Evolutionary conservation across 2,888 invertebrate species (phyloP), one percentile per base, ranked within the genome.

Genomic region (Drosophila multiciliata): DNA sequence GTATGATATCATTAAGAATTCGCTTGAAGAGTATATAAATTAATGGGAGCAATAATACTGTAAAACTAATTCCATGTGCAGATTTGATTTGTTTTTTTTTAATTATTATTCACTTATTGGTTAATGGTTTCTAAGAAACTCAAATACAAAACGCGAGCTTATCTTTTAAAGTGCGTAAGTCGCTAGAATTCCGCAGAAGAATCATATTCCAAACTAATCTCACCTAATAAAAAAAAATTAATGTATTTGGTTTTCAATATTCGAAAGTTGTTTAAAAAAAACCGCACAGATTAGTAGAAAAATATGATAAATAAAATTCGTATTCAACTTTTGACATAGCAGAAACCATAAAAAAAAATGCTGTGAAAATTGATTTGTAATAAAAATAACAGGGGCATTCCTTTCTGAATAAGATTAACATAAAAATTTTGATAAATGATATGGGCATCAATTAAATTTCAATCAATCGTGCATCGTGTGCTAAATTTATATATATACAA

Each of bases 1-100:
- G 48, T 20, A 35, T 73, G 60, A 74, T 54, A 66, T 58, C 52
- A 73, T 58, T 42, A 20, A 2, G 48, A 53, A 52, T 57, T 74
- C 40, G 1, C 23, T 23, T 23, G 23, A 23, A 23, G 2, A 23
- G 2, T 2, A 23, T 12, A 7, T 35, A 6, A 35, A 35, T 35
- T 35, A 11, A 36, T 29, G 29, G 29, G 29, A 5, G 29, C 29
- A 29, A 29, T 29, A 29, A 29, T 29, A 29, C 29, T 29, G 29
- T 29, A 29, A 29, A 6, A 29, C 29, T 29, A 29, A 6, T 29
- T 29, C 29, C 5, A 29, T 6, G 29, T 29, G 4, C 6, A 29
- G 6, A 29, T 6, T 29, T 29, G 29, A 29, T 29, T 29, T 29
- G 3, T 3, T 26, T 26, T 29, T 29, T 29, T 29, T 1, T 6